Conservation (phyloP, 92 coral and sea anemone genomes). For the Muricea muricata region DNA sequence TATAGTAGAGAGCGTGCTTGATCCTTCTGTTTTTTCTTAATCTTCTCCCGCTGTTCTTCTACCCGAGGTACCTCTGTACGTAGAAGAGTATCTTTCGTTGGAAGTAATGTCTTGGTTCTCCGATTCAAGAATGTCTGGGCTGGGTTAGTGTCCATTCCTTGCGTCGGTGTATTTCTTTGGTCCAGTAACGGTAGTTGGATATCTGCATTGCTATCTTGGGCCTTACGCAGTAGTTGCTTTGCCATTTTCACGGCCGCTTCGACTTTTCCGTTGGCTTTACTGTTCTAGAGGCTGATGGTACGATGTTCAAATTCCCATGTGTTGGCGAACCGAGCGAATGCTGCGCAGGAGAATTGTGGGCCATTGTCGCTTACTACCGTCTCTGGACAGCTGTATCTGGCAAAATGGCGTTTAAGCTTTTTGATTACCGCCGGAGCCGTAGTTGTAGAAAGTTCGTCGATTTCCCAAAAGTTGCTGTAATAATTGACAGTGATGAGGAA, state of each 20-base stretch:
- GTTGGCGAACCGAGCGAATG: not conserved
- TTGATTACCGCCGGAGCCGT: conserved; percentile 41
- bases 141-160: conserved; percentile 31
- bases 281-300: conserved; percentile 23
- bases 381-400: conserved; percentile 36
- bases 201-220: conserved; percentile 35
- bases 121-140: conserved; percentile 8
- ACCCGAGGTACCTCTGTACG: not conserved
- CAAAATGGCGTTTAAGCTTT: conserved; percentile 41
- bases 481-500: conserved; percentile 46
- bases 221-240: conserved; percentile 38
- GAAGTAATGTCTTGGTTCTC: conserved; percentile 17
- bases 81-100: not conserved
- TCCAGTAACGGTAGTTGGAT: not conserved
- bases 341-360: not conserved
- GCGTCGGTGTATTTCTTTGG: conserved; percentile 28
- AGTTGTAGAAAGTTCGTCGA: conserved; percentile 15
- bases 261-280: conserved; percentile 38
- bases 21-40: not conserved
- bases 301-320: conserved; percentile 7
- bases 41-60: not conserved
- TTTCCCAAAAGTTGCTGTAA: conserved; percentile 42
- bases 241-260: conserved; percentile 36
- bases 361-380: conserved; percentile 10
- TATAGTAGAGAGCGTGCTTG: not conserved